phyloP scores from a whole-genome alignment of 1,140 invertebrate species.

The Calephelis virginiensis region DNA sequence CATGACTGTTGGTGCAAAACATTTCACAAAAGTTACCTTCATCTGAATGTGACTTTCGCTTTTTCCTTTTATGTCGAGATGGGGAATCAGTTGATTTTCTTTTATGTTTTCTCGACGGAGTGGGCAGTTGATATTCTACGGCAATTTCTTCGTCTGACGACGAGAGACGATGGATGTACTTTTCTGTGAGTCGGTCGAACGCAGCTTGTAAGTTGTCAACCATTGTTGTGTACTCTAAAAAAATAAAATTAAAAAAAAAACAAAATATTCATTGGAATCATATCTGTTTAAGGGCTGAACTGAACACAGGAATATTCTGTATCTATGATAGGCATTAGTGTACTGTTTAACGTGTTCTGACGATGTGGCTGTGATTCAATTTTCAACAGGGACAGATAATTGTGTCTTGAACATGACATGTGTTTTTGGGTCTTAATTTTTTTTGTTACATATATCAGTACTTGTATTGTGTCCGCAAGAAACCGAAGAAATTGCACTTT shows the following conservation, averaged over 20 bases:
- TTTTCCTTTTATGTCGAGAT: conserved; percentile 65
- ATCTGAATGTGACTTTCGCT: conserved; percentile 51
- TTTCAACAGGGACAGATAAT: too few species aligned
- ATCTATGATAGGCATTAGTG: too few species aligned
- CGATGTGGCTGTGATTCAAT: too few species aligned
- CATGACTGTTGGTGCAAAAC: too few species aligned
- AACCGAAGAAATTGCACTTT: too few species aligned
- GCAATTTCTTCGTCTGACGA: conserved; percentile 88
- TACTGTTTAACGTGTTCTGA: too few species aligned
- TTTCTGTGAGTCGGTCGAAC: conserved; percentile 87
- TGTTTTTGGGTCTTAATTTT: too few species aligned
- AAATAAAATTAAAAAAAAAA: conserved; percentile 7
- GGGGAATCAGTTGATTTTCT: conserved; percentile 60
- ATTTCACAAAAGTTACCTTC: conserved; percentile 33
- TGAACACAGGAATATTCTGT: too few species aligned
- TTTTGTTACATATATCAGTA: too few species aligned
- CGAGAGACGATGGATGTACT: conserved; percentile 88
- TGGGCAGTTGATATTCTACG: conserved; percentile 81
- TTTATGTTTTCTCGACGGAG: conserved; percentile 73
- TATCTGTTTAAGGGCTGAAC: too few species aligned
- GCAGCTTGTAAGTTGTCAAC: conserved; percentile 88
- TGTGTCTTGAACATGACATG: too few species aligned
- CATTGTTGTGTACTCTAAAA: conserved; percentile 93
- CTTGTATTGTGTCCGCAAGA: too few species aligned
- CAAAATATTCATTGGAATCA: not conserved